A percentile compares a stretch with the other conserved stretches of the same genome.
phyloP scores from a whole-genome alignment of 1,140 invertebrate genomes.

The Marisa cornuarietis region DNA sequence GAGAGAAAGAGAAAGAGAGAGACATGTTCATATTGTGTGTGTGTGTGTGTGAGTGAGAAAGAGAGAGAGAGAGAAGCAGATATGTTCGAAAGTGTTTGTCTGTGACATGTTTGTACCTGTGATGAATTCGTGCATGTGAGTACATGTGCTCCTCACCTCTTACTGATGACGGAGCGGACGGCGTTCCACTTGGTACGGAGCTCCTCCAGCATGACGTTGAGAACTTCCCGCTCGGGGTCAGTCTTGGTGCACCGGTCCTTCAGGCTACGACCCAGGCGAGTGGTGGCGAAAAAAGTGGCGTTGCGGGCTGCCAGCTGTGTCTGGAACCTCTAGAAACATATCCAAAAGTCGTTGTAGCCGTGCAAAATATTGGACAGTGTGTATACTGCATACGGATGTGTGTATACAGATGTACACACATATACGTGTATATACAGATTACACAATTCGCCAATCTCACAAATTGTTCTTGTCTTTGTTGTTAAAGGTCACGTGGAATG shows the following conservation, averaged over 20 bases:
- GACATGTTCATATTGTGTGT: background rate
- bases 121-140: no score
- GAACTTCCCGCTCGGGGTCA: slow-evolving; percentile 78
- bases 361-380: background rate
- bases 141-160: slow-evolving; percentile 67
- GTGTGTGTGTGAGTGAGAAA: background rate
- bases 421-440: background rate
- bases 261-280: slow-evolving; percentile 90
- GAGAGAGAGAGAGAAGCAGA: no score
- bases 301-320: slow-evolving; percentile 89
- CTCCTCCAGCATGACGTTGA: slow-evolving; percentile 88
- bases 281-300: slow-evolving; percentile 86
- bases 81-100: no score
- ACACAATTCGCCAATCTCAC: no score
- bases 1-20: slow-evolving; percentile 15
- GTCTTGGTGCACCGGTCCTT: slow-evolving; percentile 94
- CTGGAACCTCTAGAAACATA: slow-evolving; percentile 83
- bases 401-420: background rate
- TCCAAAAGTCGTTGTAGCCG: background rate
- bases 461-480: no score
- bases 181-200: slow-evolving; percentile 95
- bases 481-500: no score
- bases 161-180: slow-evolving; percentile 92
- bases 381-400: background rate
- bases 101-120: no score